Base-by-base conservation (phyloP, 2,797 vertebrate species). In the Onychomys leucogaster region DNA sequence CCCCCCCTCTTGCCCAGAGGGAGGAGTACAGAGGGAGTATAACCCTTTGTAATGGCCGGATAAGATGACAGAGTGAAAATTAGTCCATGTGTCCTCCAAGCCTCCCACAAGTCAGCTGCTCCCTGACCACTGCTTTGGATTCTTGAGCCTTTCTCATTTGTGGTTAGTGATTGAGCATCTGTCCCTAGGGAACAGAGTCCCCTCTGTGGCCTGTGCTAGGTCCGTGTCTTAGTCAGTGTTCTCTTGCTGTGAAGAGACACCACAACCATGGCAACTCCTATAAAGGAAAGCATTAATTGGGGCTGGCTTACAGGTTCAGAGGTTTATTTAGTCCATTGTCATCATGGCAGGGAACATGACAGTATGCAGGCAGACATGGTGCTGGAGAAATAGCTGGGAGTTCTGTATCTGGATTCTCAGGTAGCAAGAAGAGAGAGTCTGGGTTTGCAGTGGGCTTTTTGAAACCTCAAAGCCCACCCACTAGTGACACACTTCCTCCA, bases 41-140 rank as follows among this genome's bases (percentile, higher is more conserved):
- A 17, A 1, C 73, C 82, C 46, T 6, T 8, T 34, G 1, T 5
- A 17, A 73, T 19, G 34, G 19, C 55, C 1, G 9, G 52, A 71
- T n/a, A 25, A 63, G 21, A 27, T 29, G 8, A 63, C 12, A 11
- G 16, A 2, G 37, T 6, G 8, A 23, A 6, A 1, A 8, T 46
- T 0, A 0, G 0, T 21, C 5, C 0, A 9, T 5, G 41, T 19
- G 13, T 11, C 2, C 6, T 52, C 19, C 19, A 14, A 12, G 0
- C 5, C 32, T 11, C 11, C 63, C 19, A 2, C 8, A 78, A 63
- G 52, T 8, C 9, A 10, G 1, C 29, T 32, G 34, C 2, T n/a
- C 21, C 75, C 75, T 14, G 12, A 13, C 19, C 17, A 0, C 3
- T 7, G 10, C 5, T 87, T 34, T 12, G n/a, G 85, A 17, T 49